Conservation (phyloP, 2,888 invertebrate genomes). For the Tridacna gigas region DNA sequence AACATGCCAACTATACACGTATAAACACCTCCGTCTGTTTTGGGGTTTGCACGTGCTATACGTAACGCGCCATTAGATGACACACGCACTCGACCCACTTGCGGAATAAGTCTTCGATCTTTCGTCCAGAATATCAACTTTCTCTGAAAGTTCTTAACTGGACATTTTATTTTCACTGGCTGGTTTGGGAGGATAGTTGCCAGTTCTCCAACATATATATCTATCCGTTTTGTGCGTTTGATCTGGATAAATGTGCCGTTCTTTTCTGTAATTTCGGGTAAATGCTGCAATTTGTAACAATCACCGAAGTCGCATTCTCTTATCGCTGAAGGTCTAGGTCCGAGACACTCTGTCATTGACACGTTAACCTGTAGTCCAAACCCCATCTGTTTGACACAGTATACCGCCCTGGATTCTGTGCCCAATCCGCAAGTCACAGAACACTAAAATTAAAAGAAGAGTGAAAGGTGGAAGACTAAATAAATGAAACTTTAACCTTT, state of each 20-base stretch:
- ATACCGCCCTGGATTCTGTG: slow-evolving; percentile 92
- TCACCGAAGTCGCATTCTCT: slow-evolving; percentile 71
- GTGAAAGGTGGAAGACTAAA: no score
- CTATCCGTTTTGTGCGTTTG: slow-evolving; percentile 70
- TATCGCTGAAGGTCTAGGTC: slow-evolving; percentile 64
- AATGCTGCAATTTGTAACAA: slow-evolving; percentile 68
- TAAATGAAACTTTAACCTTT: no score
- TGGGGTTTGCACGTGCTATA: slow-evolving; percentile 73
- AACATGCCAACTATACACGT: slow-evolving; percentile 76
- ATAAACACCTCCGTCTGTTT: slow-evolving; percentile 72
- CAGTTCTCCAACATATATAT: slow-evolving; percentile 71
- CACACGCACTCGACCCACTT: slow-evolving; percentile 72
- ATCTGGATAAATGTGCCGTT: slow-evolving; percentile 78
- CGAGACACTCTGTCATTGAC: slow-evolving; percentile 69
- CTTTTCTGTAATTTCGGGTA: slow-evolving; percentile 71
- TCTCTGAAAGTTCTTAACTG: slow-evolving; percentile 77
- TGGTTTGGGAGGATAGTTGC: slow-evolving; percentile 77
- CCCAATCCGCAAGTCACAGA: slow-evolving; percentile 95
- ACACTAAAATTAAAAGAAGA: slow-evolving; percentile 88
- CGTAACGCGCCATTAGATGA: slow-evolving; percentile 73
- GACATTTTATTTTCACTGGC: slow-evolving; percentile 77
- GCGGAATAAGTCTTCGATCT: slow-evolving; percentile 72
- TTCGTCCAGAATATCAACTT: slow-evolving; percentile 79
- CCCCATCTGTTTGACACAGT: slow-evolving; percentile 88
- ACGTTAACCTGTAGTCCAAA: slow-evolving; percentile 69